Base-by-base conservation (phyloP, 2,113 vertebrate species). In the Phyllostomus hastatus region DNA sequence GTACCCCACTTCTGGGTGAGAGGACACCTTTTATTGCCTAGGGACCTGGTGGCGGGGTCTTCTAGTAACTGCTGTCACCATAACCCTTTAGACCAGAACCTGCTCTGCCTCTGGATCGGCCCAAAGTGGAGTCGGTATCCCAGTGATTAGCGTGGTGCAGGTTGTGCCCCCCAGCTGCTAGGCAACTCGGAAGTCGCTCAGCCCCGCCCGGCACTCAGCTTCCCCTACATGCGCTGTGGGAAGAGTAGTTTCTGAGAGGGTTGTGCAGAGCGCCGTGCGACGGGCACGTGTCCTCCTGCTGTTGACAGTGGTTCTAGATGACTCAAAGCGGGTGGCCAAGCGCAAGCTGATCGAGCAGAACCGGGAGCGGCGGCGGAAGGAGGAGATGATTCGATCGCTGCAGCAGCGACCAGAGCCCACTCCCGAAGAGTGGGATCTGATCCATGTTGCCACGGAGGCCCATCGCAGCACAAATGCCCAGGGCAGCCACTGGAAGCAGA, bases 401-500 rank as follows among this genome's bases (percentile, higher is more conserved):
- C 99, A 99, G 98, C 98, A 98, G 64, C 98, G 99, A 83, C 99
- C 99, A 1, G 99, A 99, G 98, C 99, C 99, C 70, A 99, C 98
- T 93, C 98, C 98, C 0, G 98, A 99, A 1, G 99, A 99, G 98
- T 99, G 99, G 99, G 99, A 99, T 92, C 98, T 99, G 96, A 99
- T 99, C 98, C 98, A 98, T 5, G 98, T 99, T 78, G 99, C 99
- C 50, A 99, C 99, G 0, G 99, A 99, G 52, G 99, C 99, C 70
- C 99, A 99, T 91, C 99, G 99, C 95, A 99, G 99, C 98, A 99
- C 99, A 97, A 99, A 99, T 5, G 99, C 99, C 97, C 99, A 99
- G 98, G 99, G 99, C 96, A 99, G 99, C 98, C 99, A 99, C 97
- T 99, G 99, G 99, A 99, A 99, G 97, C 99, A 99, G 99, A 99